Percentiles rank a stretch among this genome's conserved stretches.
These are phyloP conservation scores for Pandion haliaetus DNA, from an alignment of 2,113 vertebrate species.

Conservation along the genomic window DNA sequence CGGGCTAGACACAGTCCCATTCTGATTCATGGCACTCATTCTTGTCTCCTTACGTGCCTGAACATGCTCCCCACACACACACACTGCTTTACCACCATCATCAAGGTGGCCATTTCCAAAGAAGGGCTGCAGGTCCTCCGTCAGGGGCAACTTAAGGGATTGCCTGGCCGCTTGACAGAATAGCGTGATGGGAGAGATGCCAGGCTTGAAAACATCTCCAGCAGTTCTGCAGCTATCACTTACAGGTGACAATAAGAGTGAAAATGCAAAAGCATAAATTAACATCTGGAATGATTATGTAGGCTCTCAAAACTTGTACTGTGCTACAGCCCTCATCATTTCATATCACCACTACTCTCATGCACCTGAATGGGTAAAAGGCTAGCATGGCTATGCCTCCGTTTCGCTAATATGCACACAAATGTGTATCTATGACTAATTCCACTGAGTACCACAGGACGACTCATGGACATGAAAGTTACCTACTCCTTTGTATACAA, in stretches of 20 bases:
- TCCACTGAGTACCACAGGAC: neutral
- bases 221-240: neutral
- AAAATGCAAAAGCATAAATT: neutral
- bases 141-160: neutral
- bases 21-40: neutral
- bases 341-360: fast-evolving
- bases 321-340: neutral
- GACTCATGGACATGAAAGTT: neutral
- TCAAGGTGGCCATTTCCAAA: neutral
- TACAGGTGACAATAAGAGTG: neutral
- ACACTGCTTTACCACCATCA: neutral
- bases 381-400: neutral
- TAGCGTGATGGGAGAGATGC: neutral
- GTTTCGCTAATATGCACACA: neutral
- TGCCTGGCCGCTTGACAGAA: neutral
- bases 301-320: neutral
- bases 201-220: neutral
- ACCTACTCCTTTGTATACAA: neutral
- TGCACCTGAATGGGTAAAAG: neutral
- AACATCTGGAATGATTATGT: neutral
- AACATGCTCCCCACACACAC: neutral
- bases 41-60: neutral
- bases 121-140: neutral
- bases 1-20: neutral
- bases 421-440: neutral